A percentile compares a stretch with the other conserved stretches of the same genome.
Conservation (phyloP, 2,888 invertebrate genomes). For the Blastobasis lacticolella region DNA sequence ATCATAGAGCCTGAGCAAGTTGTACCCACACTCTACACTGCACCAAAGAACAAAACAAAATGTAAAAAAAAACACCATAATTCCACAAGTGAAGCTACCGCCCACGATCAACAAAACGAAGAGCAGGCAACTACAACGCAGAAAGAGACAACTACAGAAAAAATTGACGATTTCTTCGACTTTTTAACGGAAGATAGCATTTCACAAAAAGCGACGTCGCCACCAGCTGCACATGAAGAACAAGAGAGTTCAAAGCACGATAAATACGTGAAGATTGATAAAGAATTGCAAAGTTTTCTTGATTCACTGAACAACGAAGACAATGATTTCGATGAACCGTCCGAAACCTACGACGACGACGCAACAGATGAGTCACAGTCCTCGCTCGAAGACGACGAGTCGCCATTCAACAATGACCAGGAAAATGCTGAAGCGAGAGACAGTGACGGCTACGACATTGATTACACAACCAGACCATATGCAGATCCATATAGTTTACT, state of each 20-base stretch:
- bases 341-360: constrained; percentile 19
- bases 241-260: constrained; percentile 40
- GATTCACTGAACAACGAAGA: constrained; percentile 34
- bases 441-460: constrained; percentile 25
- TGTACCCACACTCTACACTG: constrained; percentile 24
- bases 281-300: constrained; percentile 51
- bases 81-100: constrained; percentile 19
- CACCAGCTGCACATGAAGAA: constrained; percentile 24
- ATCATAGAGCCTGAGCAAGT: constrained; percentile 26
- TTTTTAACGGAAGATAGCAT: constrained; percentile 41
- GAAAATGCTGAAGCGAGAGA: constrained; percentile 22
- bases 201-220: constrained; percentile 19
- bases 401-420: constrained; percentile 24
- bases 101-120: constrained; percentile 19
- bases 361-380: constrained; percentile 27
- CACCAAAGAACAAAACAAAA: constrained; percentile 51
- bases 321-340: constrained; percentile 16
- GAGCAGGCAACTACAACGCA: constrained; percentile 21
- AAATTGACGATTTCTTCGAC: constrained; percentile 46
- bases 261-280: constrained; percentile 37
- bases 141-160: constrained; percentile 33
- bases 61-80: constrained; percentile 58
- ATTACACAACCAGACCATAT: background rate
- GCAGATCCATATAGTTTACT: constrained; percentile 44
- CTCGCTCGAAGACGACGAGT: constrained; percentile 21